Percentiles rank a stretch among this genome's conserved stretches.
phyloP scores from a whole-genome alignment of 92 coral and sea anemone genomes.

The Phenganax stokvisi region DNA sequence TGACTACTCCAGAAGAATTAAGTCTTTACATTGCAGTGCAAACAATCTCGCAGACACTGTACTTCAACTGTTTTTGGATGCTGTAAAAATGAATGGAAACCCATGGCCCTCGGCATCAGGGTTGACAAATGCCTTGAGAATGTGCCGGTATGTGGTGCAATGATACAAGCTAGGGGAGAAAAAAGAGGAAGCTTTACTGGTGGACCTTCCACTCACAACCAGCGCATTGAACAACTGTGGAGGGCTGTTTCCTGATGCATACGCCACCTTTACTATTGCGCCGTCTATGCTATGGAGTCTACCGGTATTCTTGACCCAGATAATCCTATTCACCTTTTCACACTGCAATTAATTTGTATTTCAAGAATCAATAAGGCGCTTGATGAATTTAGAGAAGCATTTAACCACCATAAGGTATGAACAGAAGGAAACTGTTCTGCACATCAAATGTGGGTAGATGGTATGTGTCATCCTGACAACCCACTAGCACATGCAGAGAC shows the following conservation, averaged over 20 bases:
- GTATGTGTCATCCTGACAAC: conserved; percentile 40
- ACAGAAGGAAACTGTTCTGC: conserved; percentile 37
- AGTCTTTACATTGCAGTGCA: conserved; percentile 41
- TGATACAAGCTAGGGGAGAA: conserved; percentile 21
- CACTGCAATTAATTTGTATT: conserved; percentile 27
- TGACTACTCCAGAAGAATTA: conserved; percentile 48
- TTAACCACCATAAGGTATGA: conserved; percentile 31
- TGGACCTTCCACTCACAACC: too few relatives aligned
- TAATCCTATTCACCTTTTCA: conserved; percentile 27
- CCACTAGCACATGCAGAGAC: conserved; percentile 33
- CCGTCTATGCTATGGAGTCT: conserved; percentile 51
- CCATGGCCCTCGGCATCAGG: conserved; percentile 32
- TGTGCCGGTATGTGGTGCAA: too few relatives aligned
- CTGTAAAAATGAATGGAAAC: conserved; percentile 16
- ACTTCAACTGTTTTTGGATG: conserved; percentile 33
- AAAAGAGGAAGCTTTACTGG: conserved; percentile 36
- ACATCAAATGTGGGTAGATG: conserved; percentile 41
- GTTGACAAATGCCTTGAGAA: neutral
- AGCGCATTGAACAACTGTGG: conserved; percentile 20
- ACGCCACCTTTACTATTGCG: conserved; percentile 51
- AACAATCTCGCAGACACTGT: conserved; percentile 17
- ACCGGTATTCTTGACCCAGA: conserved; percentile 19
- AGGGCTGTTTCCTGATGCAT: conserved; percentile 42
- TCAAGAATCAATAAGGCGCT: conserved; percentile 32
- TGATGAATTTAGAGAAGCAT: conserved; percentile 25